These are phyloP conservation scores for Coptodon rendalli DNA, from an alignment of 2,113 vertebrate species.

Conservation along the genomic window DNA sequence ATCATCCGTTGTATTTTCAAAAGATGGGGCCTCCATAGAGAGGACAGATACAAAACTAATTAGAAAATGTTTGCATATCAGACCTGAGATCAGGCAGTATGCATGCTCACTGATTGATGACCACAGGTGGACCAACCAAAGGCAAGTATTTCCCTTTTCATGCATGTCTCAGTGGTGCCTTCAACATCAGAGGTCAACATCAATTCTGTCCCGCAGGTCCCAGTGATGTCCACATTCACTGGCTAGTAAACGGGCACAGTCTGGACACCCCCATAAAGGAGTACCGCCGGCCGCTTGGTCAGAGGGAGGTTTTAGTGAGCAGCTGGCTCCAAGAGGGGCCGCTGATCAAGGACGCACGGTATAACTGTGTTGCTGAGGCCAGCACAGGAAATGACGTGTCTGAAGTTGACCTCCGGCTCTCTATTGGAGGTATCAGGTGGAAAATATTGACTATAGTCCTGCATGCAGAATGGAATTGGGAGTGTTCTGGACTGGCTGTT, in stretches of 20 bases:
- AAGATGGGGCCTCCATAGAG: background rate
- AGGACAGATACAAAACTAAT: background rate
- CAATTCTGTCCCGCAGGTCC: constrained; percentile 78
- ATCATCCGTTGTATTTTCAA: background rate
- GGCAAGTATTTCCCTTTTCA: background rate
- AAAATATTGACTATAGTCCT: background rate
- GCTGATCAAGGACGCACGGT: constrained; percentile 73
- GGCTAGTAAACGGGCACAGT: constrained; percentile 78
- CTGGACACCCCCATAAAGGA: constrained; percentile 69
- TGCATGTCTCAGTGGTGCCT: background rate
- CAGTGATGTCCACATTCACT: constrained; percentile 74
- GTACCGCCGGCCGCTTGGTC: constrained; percentile 64
- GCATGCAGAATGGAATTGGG: background rate
- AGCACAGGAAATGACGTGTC: constrained; percentile 69
- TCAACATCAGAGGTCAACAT: constrained; percentile 4
- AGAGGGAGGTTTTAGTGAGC: constrained; percentile 74
- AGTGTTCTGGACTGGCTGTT: background rate
- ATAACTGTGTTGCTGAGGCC: constrained; percentile 78
- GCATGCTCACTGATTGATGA: background rate
- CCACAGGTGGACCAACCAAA: background rate
- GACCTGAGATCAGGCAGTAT: background rate
- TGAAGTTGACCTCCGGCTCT: constrained; percentile 69
- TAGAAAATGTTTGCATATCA: background rate
- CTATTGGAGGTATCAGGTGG: constrained; percentile 62
- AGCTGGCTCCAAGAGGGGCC: constrained; percentile 83